These are phyloP conservation scores for Unio pictorum DNA, from an alignment of 2,888 invertebrate genomes.

Conservation along the genomic window DNA sequence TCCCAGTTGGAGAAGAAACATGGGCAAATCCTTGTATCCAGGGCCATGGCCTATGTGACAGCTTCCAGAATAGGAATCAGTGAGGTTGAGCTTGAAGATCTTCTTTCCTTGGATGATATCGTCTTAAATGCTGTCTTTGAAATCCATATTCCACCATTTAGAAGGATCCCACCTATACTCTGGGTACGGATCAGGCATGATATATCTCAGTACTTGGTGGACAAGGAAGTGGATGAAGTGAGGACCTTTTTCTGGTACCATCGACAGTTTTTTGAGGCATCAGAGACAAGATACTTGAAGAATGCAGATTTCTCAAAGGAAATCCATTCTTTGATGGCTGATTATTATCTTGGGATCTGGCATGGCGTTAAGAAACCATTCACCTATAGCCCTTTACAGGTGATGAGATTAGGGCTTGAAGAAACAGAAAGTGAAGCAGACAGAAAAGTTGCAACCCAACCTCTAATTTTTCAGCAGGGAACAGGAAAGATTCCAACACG, in stretches of 20 bases:
- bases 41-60: constrained; percentile 59
- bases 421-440: constrained; percentile 52
- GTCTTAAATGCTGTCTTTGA: constrained; percentile 58
- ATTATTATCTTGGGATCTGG: constrained; percentile 66
- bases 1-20: constrained; percentile 58
- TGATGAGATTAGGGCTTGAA: constrained; percentile 39
- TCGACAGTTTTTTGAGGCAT: constrained; percentile 62
- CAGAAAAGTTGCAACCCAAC: constrained; percentile 63
- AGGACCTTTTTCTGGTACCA: constrained; percentile 65
- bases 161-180: constrained; percentile 62
- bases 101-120: constrained; percentile 63
- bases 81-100: constrained; percentile 63
- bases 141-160: constrained; percentile 61
- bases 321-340: constrained; percentile 61
- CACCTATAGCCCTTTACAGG: constrained; percentile 40
- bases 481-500: constrained; percentile 22
- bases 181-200: constrained; percentile 59
- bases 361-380: constrained; percentile 62
- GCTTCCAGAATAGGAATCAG: constrained; percentile 58
- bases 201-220: constrained; percentile 58
- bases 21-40: constrained; percentile 51
- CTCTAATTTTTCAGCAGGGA: constrained; percentile 48
- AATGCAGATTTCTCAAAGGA: constrained; percentile 30
- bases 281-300: constrained; percentile 45
- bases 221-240: constrained; percentile 62